These are phyloP conservation scores for Bubalus kerabau DNA, from an alignment of 2,113 vertebrate species.

Conservation along the genomic window DNA sequence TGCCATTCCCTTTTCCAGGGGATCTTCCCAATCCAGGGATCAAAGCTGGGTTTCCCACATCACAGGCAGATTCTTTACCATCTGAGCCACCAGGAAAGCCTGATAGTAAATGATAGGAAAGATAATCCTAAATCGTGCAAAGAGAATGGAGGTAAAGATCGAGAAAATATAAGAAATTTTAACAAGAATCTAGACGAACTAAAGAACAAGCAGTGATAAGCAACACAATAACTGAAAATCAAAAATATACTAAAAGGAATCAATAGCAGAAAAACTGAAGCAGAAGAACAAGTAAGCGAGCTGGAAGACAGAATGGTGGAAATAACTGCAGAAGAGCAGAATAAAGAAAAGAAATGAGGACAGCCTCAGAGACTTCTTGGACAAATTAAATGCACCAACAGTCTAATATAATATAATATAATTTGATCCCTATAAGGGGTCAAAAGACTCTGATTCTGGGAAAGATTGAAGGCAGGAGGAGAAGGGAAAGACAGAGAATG, in stretches of 20 bases:
- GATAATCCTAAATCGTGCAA: neutral
- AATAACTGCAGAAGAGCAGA: neutral
- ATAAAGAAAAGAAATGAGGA: neutral
- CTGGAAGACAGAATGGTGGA: neutral
- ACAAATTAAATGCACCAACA: neutral
- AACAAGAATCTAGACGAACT: neutral
- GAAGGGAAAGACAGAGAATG: neutral
- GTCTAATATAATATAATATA: neutral
- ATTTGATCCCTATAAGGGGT: neutral
- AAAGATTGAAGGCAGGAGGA: neutral
- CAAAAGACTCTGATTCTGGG: neutral
- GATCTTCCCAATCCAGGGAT: neutral
- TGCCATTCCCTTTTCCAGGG: neutral
- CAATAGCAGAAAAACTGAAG: neutral
- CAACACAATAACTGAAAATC: neutral
- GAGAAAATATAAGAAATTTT: neutral
- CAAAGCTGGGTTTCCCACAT: neutral
- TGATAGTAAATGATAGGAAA: neutral
- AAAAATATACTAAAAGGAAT: neutral
- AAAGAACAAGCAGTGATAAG: neutral
- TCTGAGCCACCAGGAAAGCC: neutral
- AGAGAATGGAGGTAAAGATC: neutral
- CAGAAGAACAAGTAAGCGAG: neutral
- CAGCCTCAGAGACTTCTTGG: neutral
- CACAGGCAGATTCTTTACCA: neutral